Evolutionary conservation across 2,888 invertebrate species (phyloP).

Genomic region (Mechanitis messenoides): DNA sequence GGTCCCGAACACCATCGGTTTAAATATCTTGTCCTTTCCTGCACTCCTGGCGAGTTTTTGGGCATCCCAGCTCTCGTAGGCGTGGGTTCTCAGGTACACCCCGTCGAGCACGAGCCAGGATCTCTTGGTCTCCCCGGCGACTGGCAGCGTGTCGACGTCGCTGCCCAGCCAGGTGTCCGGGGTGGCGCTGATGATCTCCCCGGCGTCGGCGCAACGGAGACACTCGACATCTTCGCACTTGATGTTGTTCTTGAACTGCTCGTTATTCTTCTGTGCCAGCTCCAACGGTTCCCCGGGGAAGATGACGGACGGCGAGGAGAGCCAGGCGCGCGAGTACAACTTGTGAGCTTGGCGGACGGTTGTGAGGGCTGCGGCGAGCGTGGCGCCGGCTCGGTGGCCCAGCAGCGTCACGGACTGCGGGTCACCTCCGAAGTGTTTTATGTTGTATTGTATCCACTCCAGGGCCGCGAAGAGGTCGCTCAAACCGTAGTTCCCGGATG

Average conservation of each 20-base stretch:
- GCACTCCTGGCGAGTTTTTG: conserved; percentile 55
- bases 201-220: conserved; percentile 69
- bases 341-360: conserved; percentile 77
- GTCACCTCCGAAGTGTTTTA: conserved; percentile 90
- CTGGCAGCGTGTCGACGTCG: conserved; percentile 77
- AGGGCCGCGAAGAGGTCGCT: conserved; percentile 87
- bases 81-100: conserved; percentile 79
- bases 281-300: conserved; percentile 80
- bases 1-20: conserved; percentile 81
- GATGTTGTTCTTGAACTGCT: conserved; percentile 75
- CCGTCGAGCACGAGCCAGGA: conserved; percentile 89
- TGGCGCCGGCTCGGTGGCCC: conserved; percentile 91
- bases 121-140: conserved; percentile 79
- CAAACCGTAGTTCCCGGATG: conserved; percentile 91
- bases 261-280: conserved; percentile 78
- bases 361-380: conserved; percentile 85
- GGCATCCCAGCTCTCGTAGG: conserved; percentile 79
- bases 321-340: conserved; percentile 86
- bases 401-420: conserved; percentile 85
- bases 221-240: conserved; percentile 78
- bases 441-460: conserved; percentile 88
- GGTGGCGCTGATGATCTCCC: conserved; percentile 80
- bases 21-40: conserved; percentile 63
- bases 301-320: conserved; percentile 85
- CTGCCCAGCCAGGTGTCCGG: conserved; percentile 83